phyloP scores from a whole-genome alignment of 2,113 vertebrate species.

The Poecile atricapillus region DNA sequence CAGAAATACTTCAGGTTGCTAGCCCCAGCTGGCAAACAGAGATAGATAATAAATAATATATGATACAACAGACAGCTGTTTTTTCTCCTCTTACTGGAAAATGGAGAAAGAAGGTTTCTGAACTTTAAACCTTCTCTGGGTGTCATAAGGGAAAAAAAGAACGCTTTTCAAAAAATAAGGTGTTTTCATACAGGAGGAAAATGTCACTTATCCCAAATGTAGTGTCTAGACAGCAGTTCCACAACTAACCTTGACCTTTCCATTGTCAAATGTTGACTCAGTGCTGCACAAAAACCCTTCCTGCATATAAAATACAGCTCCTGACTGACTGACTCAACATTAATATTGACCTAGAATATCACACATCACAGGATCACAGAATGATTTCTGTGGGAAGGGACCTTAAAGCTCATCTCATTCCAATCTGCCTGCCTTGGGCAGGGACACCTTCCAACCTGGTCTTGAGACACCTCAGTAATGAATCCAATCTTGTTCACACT shows the following conservation, averaged over 20 bases:
- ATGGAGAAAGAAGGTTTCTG: neutral
- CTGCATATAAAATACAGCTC: neutral
- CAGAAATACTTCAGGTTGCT: neutral
- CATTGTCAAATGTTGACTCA: neutral
- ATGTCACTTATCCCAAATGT: neutral
- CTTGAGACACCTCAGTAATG: neutral
- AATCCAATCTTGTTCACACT: neutral
- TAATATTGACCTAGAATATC: neutral
- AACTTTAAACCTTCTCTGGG: neutral
- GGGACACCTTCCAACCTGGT: neutral
- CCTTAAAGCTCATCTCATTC: neutral
- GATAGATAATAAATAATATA: neutral
- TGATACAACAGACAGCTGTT: neutral
- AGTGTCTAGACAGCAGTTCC: neutral
- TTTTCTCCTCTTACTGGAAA: neutral
- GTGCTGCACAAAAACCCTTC: neutral
- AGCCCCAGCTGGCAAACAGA: neutral
- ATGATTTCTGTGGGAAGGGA: neutral
- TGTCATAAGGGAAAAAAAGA: neutral
- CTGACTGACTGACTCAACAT: neutral
- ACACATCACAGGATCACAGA: neutral
- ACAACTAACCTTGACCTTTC: neutral
- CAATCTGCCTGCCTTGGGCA: neutral
- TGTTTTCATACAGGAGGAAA: rapidly evolving
- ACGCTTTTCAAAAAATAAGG: rapidly evolving